Evolutionary conservation across 2,888 invertebrate genomes (phyloP), one percentile per base, ranked within the genome.

Genomic region (Hololepta plana): DNA sequence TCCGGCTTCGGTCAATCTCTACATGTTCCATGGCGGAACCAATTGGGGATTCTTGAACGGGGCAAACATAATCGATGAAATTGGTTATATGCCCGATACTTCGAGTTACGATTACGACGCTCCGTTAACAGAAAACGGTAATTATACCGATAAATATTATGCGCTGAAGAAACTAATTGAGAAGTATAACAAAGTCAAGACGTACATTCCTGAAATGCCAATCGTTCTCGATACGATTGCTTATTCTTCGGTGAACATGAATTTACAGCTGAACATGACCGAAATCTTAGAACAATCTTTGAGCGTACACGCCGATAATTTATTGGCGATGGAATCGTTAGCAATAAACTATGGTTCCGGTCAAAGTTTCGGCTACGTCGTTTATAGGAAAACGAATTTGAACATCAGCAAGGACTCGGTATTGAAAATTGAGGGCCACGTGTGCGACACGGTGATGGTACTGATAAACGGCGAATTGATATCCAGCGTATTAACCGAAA

Each of bases 21-120:
- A 90, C 47, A 82, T 91, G 77, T 88, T 87, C 53, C 75, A 72
- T 42, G 91, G 91, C 11, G 88, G 90, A 27, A 80, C 81, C 2
- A 87, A 81, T 44, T 82, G 75, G 45, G 82, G 71, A 32, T 84
- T 73, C 28, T 33, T 44, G 28, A 51, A 47, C 31, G 49, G 49
- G 4, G 45, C 36, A 19, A 43, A 34, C 32, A 28, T 32, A 41
- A 41, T 27, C 16, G 31, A 32, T 26, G 10, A 20, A 20, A 29
- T 28, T 19, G 32, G n/a, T n/a, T n/a, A n/a, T n/a, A n/a, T n/a
- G 27, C 49, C 59, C 2, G 53, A 52, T 36, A 54, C 55, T 8
- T 53, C 55, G 1, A 59, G 57, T 33, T 60, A 59, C 32, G 59
- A 59, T 46, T 54, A 90, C 45, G 87, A 91, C 49, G 81, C 90